Percentiles rank a stretch among this genome's conserved stretches.
Conservation (phyloP, 2,113 vertebrate genomes). For the Halichoeres trimaculatus region DNA sequence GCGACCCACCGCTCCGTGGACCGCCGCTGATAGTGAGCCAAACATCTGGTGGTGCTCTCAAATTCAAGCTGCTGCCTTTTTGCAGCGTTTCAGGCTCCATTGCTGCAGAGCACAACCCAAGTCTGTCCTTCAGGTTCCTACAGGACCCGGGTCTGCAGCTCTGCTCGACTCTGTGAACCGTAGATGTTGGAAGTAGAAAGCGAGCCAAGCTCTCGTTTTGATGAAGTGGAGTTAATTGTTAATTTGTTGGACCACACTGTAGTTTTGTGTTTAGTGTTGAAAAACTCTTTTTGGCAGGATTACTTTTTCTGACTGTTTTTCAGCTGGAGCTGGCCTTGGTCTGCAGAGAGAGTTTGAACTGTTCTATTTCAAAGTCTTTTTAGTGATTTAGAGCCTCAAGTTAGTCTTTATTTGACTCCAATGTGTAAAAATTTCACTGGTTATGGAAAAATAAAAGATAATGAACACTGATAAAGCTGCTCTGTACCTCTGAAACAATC, state of each 20-base stretch:
- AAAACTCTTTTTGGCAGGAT: conserved; percentile 9
- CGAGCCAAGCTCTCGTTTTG: not conserved
- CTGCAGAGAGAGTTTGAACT: not conserved
- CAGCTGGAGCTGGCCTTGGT: not conserved
- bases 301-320: not conserved
- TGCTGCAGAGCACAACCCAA: conserved; percentile 1
- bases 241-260: conserved; percentile 18
- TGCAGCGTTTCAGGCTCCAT: conserved; percentile 13
- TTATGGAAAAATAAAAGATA: not conserved
- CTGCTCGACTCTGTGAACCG: not conserved
- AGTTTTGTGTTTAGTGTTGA: not conserved
- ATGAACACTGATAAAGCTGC: not conserved
- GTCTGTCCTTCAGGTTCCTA: conserved; percentile 14
- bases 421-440: conserved; percentile 1
- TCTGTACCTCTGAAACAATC: not conserved
- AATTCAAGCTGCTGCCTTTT: conserved; percentile 48
- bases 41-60: conserved; percentile 65
- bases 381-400: not conserved
- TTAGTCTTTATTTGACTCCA: not conserved
- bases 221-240: conserved; percentile 12
- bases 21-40: conserved; percentile 28
- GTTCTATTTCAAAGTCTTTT: conserved; percentile 1
- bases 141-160: not conserved
- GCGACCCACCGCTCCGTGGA: conserved; percentile 35
- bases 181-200: not conserved